Evolutionary conservation across 2,888 invertebrate genomes (phyloP), one percentile per base, ranked within the genome.

Genomic region (Pocota personata): DNA sequence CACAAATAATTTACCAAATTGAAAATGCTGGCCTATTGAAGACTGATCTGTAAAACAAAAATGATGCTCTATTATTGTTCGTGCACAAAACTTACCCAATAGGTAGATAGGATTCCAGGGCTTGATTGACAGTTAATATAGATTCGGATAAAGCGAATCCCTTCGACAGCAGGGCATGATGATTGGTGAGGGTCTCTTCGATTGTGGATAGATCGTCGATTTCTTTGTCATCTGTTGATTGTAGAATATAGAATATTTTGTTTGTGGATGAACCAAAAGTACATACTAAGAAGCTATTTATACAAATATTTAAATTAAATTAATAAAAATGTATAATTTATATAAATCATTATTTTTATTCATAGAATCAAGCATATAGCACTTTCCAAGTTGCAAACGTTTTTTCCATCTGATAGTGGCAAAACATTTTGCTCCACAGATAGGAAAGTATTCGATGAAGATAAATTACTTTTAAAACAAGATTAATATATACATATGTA

Each of bases 71-170:
- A 27, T 48, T 43, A 19, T 35, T 16, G 48, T 19, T 14, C 6
- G 43, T 71, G 30, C 66, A 80, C 40, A 72, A 76, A 86, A 87
- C 95, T 94, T 91, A 96, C 96, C 96, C 96, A 93, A 96, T 96
- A 35, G 97, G 96, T 88, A 97, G 93, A 91, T 96, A 95, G 8
- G 98, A 98, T 90, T 98, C 98, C 80, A 98, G 93, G 48, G 98
- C 97, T 93, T 98, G 97, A 89, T 96, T 95, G 64, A 99, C 96
- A 14, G 97, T 96, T 0, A 98, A 96, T n/a, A 91, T 90, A 0
- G 97, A 95, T 80, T 97, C 96, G 43, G 96, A 96, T 12, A 99
- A 94, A 10, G 98, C 97, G 88, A 99, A 95, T 19, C 99, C 98
- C 90, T 97, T 96, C 8, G 97, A 96, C 12, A 99, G 94, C 52